These are phyloP conservation scores for Metallyticus violacea DNA, from an alignment of 2,888 invertebrate genomes.

Conservation along the genomic window DNA sequence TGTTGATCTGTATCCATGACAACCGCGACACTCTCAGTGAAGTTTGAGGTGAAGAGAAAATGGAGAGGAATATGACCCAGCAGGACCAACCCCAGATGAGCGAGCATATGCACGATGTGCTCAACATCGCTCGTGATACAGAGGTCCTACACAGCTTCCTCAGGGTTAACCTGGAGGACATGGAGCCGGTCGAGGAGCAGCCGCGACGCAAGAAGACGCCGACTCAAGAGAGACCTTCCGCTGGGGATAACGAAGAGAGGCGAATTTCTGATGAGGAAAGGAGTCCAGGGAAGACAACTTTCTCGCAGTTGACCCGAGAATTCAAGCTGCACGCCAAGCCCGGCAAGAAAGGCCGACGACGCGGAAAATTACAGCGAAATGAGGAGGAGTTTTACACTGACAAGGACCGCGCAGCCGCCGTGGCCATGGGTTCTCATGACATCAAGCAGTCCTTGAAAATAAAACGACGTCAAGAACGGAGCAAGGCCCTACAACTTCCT, in stretches of 20 bases:
- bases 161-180: constrained; percentile 61
- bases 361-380: constrained; percentile 29
- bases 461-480: constrained; percentile 75
- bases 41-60: no score
- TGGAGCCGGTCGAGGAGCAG: constrained; percentile 40
- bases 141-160: constrained; percentile 80
- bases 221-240: neutral
- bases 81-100: constrained; percentile 4
- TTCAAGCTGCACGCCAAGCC: constrained; percentile 33
- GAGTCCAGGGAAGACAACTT: constrained; percentile 34
- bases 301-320: constrained; percentile 38
- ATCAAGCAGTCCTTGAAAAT: constrained; percentile 81
- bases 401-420: constrained; percentile 87
- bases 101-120: constrained; percentile 54
- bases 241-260: constrained; percentile 19
- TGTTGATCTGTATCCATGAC: no score
- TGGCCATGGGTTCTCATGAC: constrained; percentile 79
- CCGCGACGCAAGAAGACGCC: neutral
- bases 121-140: constrained; percentile 66
- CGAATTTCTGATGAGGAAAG: neutral
- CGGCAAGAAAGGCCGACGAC: constrained; percentile 37
- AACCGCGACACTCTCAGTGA: no score
- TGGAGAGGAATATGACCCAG: neutral
- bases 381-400: constrained; percentile 82
- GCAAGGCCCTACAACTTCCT: constrained; percentile 67